Percentiles rank a stretch among this genome's conserved stretches.
These are phyloP conservation scores for Petrophora chlorosata DNA, from an alignment of 2,888 invertebrate genomes.

Conservation along the genomic window DNA sequence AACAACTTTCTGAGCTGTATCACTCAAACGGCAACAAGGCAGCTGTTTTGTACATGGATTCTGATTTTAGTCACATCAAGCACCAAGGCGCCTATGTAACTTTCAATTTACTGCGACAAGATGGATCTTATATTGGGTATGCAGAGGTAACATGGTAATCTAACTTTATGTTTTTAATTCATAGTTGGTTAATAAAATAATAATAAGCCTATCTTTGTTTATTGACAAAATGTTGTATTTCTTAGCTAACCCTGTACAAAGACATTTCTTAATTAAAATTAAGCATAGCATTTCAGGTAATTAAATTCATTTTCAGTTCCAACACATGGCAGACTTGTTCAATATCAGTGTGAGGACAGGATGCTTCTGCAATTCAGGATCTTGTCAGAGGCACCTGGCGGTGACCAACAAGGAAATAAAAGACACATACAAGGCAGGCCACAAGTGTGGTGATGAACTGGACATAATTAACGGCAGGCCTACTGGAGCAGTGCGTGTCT, in stretches of 20 bases:
- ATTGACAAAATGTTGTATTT: no score
- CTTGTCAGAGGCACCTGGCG: conserved; percentile 92
- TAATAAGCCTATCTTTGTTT: no score
- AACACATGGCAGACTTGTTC: conserved; percentile 94
- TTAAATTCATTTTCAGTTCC: conserved; percentile 84
- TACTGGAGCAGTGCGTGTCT: conserved; percentile 95
- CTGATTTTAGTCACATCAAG: conserved; percentile 83
- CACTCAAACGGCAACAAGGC: conserved; percentile 90
- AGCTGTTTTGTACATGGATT: conserved; percentile 89
- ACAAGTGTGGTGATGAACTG: conserved; percentile 94
- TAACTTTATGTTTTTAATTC: conserved; percentile 13
- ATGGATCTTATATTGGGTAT: conserved; percentile 93
- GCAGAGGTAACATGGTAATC: conserved; percentile 86
- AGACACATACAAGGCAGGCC: conserved; percentile 92
- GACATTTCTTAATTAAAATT: neutral
- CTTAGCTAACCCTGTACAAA: no score
- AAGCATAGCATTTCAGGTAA: neutral
- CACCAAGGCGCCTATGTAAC: conserved; percentile 94
- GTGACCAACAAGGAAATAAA: conserved; percentile 88
- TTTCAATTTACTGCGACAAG: conserved; percentile 92
- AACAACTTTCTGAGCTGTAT: conserved; percentile 83
- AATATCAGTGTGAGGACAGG: conserved; percentile 95
- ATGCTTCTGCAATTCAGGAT: conserved; percentile 98
- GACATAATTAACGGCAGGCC: conserved; percentile 94
- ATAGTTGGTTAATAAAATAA: no score